Evolutionary conservation across 2,888 invertebrate species (phyloP).

Genomic region (Andrena bicolor): DNA sequence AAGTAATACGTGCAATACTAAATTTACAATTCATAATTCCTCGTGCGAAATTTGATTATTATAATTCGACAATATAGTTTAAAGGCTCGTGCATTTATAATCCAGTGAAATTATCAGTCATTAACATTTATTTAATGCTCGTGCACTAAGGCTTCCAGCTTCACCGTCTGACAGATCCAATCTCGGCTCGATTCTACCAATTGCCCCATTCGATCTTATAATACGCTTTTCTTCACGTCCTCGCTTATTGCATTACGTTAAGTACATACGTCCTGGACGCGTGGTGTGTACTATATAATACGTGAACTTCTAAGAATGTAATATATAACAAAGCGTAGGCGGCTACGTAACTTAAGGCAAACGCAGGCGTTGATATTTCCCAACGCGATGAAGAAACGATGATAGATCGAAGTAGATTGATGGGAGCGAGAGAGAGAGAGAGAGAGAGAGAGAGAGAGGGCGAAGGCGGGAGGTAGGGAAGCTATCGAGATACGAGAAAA

Average conservation of each 20-base stretch:
- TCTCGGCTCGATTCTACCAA: neutral
- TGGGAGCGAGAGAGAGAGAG: neutral
- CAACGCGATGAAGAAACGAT: conserved; percentile 35
- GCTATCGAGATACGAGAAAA: conserved; percentile 43
- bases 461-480: conserved; percentile 12
- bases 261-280: neutral
- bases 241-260: neutral
- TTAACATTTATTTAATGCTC: too few relatives aligned
- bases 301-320: neutral
- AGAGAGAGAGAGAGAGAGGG: neutral
- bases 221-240: neutral
- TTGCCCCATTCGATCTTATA: neutral
- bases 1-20: too few relatives aligned
- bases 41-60: too few relatives aligned
- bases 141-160: too few relatives aligned
- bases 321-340: conserved; percentile 13
- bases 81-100: too few relatives aligned
- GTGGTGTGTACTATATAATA: too few relatives aligned
- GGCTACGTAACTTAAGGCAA: conserved; percentile 33
- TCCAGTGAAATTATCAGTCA: too few relatives aligned
- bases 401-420: conserved; percentile 58
- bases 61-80: too few relatives aligned
- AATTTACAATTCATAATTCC: too few relatives aligned
- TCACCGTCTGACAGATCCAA: neutral
- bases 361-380: conserved; percentile 48